phyloP scores from a whole-genome alignment of 2,888 invertebrate genomes.

The Papilio elwesi region DNA sequence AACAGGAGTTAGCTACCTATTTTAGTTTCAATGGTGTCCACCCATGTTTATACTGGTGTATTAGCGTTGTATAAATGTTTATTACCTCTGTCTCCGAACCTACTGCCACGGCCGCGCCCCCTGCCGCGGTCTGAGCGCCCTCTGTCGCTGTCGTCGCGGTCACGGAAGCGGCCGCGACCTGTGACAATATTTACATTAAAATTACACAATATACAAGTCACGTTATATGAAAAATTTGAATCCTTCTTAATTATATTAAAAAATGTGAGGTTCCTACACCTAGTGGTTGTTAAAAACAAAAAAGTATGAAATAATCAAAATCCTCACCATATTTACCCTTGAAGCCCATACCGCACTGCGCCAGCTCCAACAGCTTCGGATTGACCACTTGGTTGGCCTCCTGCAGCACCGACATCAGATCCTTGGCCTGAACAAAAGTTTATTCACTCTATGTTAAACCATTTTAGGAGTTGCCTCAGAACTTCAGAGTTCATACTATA shows the following conservation, averaged over 20 bases:
- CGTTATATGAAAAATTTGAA: background rate
- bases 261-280: too few species aligned
- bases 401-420: conserved; percentile 94
- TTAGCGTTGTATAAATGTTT: background rate
- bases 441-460: background rate
- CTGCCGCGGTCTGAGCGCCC: conserved; percentile 49
- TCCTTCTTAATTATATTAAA: too few species aligned
- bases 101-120: conserved; percentile 51
- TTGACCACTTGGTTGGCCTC: conserved; percentile 98
- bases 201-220: background rate
- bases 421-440: conserved; percentile 85
- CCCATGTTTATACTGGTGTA: too few species aligned
- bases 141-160: conserved; percentile 73
- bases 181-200: conserved; percentile 33
- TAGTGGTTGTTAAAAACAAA: too few species aligned
- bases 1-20: too few species aligned
- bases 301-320: too few species aligned
- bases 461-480: too few species aligned
- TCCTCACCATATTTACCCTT: conserved; percentile 75
- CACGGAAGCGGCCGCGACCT: conserved; percentile 73
- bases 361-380: conserved; percentile 92
- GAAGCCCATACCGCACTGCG: conserved; percentile 82
- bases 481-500: too few species aligned
- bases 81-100: conserved; percentile 54
- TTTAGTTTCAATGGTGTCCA: too few species aligned